These are phyloP conservation scores for Oncorhynchus masou DNA, from an alignment of 2,113 vertebrate species.

Conservation along the genomic window DNA sequence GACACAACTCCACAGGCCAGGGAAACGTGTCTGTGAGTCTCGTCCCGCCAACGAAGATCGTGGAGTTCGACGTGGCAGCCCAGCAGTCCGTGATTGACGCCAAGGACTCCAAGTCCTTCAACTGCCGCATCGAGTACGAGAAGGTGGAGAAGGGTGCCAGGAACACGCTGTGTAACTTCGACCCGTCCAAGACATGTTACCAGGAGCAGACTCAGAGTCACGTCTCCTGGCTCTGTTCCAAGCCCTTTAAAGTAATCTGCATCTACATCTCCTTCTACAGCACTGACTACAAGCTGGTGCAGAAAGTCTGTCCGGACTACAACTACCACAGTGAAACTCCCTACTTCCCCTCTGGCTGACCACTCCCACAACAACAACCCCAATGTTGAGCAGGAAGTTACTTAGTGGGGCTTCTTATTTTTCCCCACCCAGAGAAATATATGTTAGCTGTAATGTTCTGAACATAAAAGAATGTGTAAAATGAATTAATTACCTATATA, in stretches of 20 bases:
- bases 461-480: slow-evolving; percentile 76
- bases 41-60: slow-evolving; percentile 97
- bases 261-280: slow-evolving; percentile 99
- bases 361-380: slow-evolving; percentile 40
- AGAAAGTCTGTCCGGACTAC: slow-evolving; percentile 99
- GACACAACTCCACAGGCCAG: slow-evolving; percentile 98
- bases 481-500: not conserved
- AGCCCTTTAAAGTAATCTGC: slow-evolving; percentile 99
- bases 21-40: slow-evolving; percentile 98
- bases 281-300: slow-evolving; percentile 99
- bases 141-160: slow-evolving; percentile 98
- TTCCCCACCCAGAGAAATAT: slow-evolving; percentile 74
- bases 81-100: slow-evolving; percentile 98
- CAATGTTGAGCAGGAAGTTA: slow-evolving; percentile 35
- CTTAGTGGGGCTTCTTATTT: slow-evolving; percentile 31
- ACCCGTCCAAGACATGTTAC: slow-evolving; percentile 99
- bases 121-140: slow-evolving; percentile 97
- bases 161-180: slow-evolving; percentile 99
- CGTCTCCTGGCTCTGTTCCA: slow-evolving; percentile 98
- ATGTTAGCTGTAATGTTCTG: slow-evolving; percentile 79
- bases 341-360: slow-evolving; percentile 97
- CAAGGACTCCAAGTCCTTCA: slow-evolving; percentile 99
- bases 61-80: slow-evolving; percentile 95
- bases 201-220: slow-evolving; percentile 99
- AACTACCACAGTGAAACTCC: slow-evolving; percentile 99